phyloP scores from a whole-genome alignment of 2,113 vertebrate species.

The Elephantulus edwardii region DNA sequence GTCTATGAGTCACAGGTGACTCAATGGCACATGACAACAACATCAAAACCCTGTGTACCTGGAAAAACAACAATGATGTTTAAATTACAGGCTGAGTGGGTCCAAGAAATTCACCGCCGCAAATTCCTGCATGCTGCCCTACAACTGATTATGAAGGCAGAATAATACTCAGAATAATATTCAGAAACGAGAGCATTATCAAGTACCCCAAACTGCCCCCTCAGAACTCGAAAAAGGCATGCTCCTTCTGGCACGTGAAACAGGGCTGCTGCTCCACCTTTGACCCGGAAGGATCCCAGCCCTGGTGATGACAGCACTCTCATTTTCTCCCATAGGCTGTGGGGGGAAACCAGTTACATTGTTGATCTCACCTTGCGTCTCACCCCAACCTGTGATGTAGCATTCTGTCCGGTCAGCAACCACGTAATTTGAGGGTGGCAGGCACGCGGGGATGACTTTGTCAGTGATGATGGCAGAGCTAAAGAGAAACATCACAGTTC shows the following conservation, averaged over 20 bases:
- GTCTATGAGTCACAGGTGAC: no score
- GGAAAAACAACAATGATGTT: no score
- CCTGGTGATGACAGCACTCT: no score
- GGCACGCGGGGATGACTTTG: constrained; percentile 89
- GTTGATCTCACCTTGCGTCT: constrained; percentile 89
- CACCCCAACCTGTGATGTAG: constrained; percentile 96
- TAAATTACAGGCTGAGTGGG: background rate
- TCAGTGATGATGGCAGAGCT: constrained; percentile 90
- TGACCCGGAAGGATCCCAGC: no score
- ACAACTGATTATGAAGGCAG: accelerated
- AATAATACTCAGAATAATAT: background rate
- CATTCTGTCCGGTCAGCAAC: constrained; percentile 90
- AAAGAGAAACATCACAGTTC: constrained; percentile 61
- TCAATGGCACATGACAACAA: no score
- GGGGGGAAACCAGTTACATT: background rate
- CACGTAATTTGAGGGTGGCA: constrained; percentile 88
- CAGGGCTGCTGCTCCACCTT: no score
- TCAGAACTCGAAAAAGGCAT: no score
- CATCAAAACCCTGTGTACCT: background rate
- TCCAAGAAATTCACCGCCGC: background rate
- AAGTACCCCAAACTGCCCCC: no score
- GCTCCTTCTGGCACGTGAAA: no score
- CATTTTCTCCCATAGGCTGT: accelerated
- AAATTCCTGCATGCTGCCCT: accelerated
- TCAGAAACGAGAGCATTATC: background rate